A percentile compares a stretch with the other conserved stretches of the same genome.
These are phyloP conservation scores for Drosophila austrosaltans DNA, from an alignment of 2,888 invertebrate genomes.

Conservation along the genomic window DNA sequence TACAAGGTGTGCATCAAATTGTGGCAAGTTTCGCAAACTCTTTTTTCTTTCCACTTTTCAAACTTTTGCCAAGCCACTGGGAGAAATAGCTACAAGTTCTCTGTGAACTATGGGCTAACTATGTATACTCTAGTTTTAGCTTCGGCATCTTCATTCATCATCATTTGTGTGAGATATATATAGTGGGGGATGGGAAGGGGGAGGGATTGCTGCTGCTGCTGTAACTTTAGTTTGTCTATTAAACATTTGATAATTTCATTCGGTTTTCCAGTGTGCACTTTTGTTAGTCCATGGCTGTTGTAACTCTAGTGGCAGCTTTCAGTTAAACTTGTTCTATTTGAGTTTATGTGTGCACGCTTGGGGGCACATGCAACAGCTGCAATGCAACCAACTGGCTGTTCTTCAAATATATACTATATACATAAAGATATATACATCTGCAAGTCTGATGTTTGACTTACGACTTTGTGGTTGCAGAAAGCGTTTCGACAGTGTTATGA, in stretches of 20 bases:
- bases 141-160: constrained; percentile 51
- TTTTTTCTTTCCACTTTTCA: not conserved
- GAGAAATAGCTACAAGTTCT: not conserved
- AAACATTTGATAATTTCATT: constrained; percentile 75
- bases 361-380: constrained; percentile 43
- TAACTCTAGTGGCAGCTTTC: constrained; percentile 18
- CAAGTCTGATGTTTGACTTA: constrained; percentile 63
- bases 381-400: constrained; percentile 3
- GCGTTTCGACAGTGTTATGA: constrained; percentile 64
- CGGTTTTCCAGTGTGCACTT: constrained; percentile 21
- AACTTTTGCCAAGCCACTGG: not conserved
- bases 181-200: not conserved
- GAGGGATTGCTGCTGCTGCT: not conserved
- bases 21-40: no score
- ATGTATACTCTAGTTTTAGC: not conserved
- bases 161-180: constrained; percentile 41
- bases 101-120: constrained; percentile 1
- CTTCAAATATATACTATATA: constrained; percentile 6
- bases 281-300: constrained; percentile 39
- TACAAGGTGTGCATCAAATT: not conserved
- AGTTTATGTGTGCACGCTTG: constrained; percentile 51
- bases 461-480: constrained; percentile 69
- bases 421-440: not conserved
- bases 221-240: constrained; percentile 57
- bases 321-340: constrained; percentile 64